These are phyloP conservation scores for Choloepus hoffmanni DNA, from an alignment of 2,113 vertebrate genomes.

Conservation along the genomic window DNA sequence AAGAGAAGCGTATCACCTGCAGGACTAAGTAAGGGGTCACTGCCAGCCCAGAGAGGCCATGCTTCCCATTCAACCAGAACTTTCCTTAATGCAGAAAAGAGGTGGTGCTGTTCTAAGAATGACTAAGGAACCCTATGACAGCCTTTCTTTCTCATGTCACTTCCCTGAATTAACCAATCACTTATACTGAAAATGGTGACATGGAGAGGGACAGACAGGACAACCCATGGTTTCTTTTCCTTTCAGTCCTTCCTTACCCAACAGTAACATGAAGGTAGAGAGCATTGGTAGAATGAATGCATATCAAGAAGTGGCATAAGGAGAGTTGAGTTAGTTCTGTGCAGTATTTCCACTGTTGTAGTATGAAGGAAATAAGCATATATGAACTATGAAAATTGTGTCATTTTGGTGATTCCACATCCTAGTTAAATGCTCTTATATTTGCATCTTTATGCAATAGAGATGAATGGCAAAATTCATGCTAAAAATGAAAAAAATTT, in stretches of 20 bases:
- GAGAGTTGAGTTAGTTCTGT: neutral
- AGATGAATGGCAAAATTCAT: neutral
- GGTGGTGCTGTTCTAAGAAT: accelerated
- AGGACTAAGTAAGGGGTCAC: neutral
- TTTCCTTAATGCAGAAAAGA: neutral
- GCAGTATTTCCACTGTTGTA: neutral
- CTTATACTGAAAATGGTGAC: neutral
- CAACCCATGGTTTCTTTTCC: neutral
- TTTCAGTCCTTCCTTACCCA: neutral
- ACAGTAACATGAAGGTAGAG: neutral
- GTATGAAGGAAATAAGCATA: neutral
- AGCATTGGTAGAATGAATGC: accelerated
- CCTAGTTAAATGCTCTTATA: neutral
- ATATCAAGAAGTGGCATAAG: neutral
- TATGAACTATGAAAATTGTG: neutral
- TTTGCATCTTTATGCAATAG: neutral
- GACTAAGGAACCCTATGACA: accelerated
- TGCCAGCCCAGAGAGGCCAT: neutral
- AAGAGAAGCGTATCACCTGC: neutral
- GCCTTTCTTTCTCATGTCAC: neutral
- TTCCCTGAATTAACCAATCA: neutral
- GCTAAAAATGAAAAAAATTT: neutral
- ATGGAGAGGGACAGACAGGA: neutral
- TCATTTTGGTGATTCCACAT: neutral
- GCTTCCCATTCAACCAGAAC: neutral